Base-by-base conservation (phyloP, 2,797 vertebrate genomes). In the Borostomias antarcticus region DNA sequence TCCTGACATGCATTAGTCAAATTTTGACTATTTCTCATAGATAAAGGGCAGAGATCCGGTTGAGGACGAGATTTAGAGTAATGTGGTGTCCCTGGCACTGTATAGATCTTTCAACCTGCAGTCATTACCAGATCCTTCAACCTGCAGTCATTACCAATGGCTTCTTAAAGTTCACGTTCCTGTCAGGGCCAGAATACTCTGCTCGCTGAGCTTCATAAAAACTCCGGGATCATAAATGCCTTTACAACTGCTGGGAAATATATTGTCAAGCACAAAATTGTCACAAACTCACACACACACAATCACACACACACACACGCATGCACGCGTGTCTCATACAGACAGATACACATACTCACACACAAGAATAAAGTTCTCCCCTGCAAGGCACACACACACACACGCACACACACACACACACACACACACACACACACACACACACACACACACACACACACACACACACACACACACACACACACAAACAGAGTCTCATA, bases 201-300 rank as follows among this genome's bases (percentile, higher is more conserved):
- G 91, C 92, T 90, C 91, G 92, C 89, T 94, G 89, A 91, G 82
- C 86, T 87, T 93, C 92, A 89, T 93, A 94, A 94, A 89, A 93
- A 83, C 88, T 58, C 76, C 85, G 89, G 74, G n/a, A 92, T 93
- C 84, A 84, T 85, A 87, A 86, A 86, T 93, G 89, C 93, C 93
- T 93, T 87, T 91, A 91, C 87, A 88, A 73, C 86, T 86, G 89
- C 92, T 93, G 87, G 88, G 87, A 92, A 90, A 92, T 87, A 74
- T 59, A 78, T 85, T 93, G 90, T 85, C 78, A 70, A 23, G 68
- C 61, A 15, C 26, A 77, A 73, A 78, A 85, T 78, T 68, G 74
- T 76, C 65, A 54, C 62, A 9, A 43, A 43, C 40, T 13, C 40
- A 43, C 13, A 43, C 13, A 43, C 19, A 2, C 50, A 15, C 74